Evolutionary conservation across 2,888 invertebrate genomes (phyloP).

Genomic region (Phyllotreta cruciferae): DNA sequence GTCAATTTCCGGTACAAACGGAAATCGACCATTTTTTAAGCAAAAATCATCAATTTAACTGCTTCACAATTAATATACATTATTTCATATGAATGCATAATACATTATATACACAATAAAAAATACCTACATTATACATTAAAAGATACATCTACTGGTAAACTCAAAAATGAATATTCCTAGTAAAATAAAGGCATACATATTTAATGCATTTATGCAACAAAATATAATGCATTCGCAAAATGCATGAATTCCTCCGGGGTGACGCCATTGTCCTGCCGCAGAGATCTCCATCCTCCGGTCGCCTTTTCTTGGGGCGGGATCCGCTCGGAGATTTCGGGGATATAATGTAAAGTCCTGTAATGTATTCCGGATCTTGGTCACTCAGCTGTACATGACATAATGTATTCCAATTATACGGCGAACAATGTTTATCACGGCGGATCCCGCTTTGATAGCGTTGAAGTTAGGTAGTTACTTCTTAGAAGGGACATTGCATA

Average conservation of each 20-base stretch:
- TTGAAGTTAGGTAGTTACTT: constrained; percentile 33
- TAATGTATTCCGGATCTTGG: constrained; percentile 53
- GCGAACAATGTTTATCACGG: constrained; percentile 49
- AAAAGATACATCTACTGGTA: no score
- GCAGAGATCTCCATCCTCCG: constrained; percentile 14
- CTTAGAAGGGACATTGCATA: constrained; percentile 29
- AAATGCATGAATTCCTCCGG: constrained; percentile 39
- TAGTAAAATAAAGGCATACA: no score
- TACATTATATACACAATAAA: no score
- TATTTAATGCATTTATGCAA: constrained; percentile 11
- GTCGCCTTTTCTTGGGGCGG: constrained; percentile 40
- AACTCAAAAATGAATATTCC: no score
- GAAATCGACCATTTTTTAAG: no score
- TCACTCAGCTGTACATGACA: constrained; percentile 51
- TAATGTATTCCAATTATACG: constrained; percentile 52
- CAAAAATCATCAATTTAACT: no score
- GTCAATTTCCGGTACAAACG: no score
- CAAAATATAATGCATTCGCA: constrained; percentile 42
- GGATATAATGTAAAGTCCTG: constrained; percentile 49
- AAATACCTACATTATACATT: no score
- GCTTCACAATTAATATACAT: no score
- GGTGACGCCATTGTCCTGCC: constrained; percentile 36
- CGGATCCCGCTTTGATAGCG: constrained; percentile 38
- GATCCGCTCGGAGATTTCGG: constrained; percentile 41
- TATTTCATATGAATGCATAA: no score